Evolutionary conservation across 2,113 vertebrate species (phyloP).

Genomic region (Poecile atricapillus): DNA sequence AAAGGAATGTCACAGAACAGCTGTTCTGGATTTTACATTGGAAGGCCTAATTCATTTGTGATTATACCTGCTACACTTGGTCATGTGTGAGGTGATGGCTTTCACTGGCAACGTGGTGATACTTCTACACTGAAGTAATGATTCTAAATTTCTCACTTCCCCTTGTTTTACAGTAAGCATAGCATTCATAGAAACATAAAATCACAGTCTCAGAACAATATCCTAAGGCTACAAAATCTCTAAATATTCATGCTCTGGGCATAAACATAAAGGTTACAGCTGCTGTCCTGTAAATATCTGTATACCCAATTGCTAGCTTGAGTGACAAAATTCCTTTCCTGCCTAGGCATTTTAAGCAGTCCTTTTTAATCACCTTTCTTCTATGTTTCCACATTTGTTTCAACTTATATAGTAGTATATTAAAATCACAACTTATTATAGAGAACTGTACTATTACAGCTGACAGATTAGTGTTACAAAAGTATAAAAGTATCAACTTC

Average conservation of each 20-base stretch:
- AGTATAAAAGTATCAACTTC: neutral
- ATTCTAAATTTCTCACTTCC: neutral
- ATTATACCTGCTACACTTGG: neutral
- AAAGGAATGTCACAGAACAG: neutral
- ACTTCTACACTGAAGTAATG: neutral
- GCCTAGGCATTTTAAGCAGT: neutral
- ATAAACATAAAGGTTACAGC: neutral
- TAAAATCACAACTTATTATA: neutral
- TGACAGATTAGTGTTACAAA: neutral
- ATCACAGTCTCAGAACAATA: neutral
- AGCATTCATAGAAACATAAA: neutral
- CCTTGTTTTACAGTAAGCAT: neutral
- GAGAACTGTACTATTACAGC: neutral
- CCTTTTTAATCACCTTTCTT: neutral
- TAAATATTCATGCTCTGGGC: neutral
- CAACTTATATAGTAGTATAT: neutral
- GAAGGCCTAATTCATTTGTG: neutral
- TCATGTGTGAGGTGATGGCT: neutral
- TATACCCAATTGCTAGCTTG: neutral
- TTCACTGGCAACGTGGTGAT: neutral
- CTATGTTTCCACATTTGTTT: neutral
- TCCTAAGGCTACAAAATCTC: neutral
- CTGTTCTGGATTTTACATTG: neutral
- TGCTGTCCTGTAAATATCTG: neutral
- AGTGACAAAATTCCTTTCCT: neutral